These are phyloP conservation scores for Poecile atricapillus DNA, from an alignment of 2,113 vertebrate genomes.

Conservation along the genomic window DNA sequence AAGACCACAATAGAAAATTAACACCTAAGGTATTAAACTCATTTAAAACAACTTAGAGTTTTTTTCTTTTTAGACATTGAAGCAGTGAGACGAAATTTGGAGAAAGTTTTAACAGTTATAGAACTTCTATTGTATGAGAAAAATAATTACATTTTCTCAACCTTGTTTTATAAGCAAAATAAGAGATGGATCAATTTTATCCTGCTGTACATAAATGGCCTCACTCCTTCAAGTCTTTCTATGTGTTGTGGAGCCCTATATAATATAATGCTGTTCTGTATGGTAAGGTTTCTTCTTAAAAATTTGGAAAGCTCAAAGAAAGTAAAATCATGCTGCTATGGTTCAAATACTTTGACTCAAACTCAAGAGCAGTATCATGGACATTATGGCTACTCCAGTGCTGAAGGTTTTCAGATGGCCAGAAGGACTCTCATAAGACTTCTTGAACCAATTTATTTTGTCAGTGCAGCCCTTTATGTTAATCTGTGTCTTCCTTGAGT, in stretches of 20 bases:
- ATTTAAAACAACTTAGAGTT: not conserved
- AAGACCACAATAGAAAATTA: not conserved
- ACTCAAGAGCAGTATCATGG: not conserved
- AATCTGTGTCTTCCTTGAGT: not conserved
- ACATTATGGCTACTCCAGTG: not conserved
- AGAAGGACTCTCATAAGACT: not conserved
- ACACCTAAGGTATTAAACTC: not conserved
- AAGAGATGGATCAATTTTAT: not conserved
- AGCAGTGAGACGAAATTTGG: not conserved
- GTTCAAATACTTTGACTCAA: not conserved
- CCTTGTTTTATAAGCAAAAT: not conserved
- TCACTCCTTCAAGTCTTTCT: not conserved
- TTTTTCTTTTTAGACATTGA: not conserved
- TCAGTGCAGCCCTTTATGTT: not conserved
- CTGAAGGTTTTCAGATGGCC: not conserved
- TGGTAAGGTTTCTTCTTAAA: not conserved
- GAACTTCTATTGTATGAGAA: not conserved
- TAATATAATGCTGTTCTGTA: not conserved
- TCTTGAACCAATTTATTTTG: not conserved
- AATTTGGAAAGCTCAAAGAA: not conserved
- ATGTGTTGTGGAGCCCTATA: not conserved
- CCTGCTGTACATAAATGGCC: not conserved
- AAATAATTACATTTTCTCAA: not conserved
- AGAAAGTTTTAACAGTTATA: not conserved
- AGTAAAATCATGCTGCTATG: not conserved